phyloP scores from a whole-genome alignment of 1,140 invertebrate species.

The Solen grandis region DNA sequence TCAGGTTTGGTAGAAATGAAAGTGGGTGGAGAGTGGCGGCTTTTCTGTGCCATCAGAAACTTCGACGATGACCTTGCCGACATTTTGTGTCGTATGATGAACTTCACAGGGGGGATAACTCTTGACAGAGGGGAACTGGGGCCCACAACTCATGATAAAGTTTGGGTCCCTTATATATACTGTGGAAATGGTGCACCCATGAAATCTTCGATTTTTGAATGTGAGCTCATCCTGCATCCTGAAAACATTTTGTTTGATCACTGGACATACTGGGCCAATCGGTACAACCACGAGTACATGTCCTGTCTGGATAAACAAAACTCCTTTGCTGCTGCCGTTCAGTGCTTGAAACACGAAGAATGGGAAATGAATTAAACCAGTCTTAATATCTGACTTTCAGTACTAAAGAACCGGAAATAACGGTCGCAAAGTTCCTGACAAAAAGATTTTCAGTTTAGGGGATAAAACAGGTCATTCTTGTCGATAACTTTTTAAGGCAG shows the following conservation, averaged over 20 bases:
- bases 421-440: too few relatives aligned
- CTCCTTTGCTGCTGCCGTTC: slow-evolving; percentile 32
- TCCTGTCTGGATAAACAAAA: slow-evolving; percentile 32
- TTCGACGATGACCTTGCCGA: slow-evolving; percentile 47
- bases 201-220: slow-evolving; percentile 22
- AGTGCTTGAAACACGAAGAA: slow-evolving; percentile 32
- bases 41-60: slow-evolving; percentile 15
- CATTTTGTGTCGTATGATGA: slow-evolving; percentile 41
- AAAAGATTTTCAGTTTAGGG: too few relatives aligned
- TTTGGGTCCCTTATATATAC: slow-evolving; percentile 46
- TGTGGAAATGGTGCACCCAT: background rate
- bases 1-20: slow-evolving; percentile 43
- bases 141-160: background rate
- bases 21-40: slow-evolving; percentile 36
- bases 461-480: too few relatives aligned
- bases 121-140: slow-evolving; percentile 10
- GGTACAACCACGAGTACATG: slow-evolving; percentile 24
- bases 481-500: too few relatives aligned
- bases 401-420: too few relatives aligned
- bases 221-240: slow-evolving; percentile 21
- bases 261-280: slow-evolving; percentile 3
- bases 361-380: too few relatives aligned
- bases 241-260: slow-evolving; percentile 22
- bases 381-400: too few relatives aligned
- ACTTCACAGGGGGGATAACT: slow-evolving; percentile 33